Percentiles rank a stretch among this genome's conserved stretches.
Conservation (phyloP, 2,113 vertebrate species). For the Phalacrocorax brasilianus region DNA sequence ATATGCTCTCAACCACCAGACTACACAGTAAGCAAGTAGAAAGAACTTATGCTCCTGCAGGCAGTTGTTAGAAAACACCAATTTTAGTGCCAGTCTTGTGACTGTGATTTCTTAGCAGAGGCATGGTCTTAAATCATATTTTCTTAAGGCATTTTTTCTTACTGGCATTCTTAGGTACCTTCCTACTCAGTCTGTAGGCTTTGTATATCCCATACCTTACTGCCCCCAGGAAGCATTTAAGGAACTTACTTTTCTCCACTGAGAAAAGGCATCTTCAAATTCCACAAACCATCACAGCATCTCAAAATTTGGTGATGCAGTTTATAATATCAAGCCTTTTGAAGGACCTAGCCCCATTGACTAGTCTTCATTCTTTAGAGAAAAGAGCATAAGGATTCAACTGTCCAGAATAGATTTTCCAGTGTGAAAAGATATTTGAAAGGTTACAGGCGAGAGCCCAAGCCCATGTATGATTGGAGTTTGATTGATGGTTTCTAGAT, state of each 20-base stretch:
- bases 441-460: neutral
- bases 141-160: neutral
- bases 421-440: neutral
- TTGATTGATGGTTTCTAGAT: neutral
- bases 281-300: neutral
- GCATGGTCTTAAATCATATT: accelerated
- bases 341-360: neutral
- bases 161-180: neutral
- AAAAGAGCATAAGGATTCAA: neutral
- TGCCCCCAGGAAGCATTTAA: neutral
- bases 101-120: neutral
- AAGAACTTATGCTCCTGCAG: neutral
- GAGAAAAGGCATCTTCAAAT: neutral
- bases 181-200: neutral
- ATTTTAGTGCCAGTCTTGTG: neutral
- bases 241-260: neutral
- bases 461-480: neutral
- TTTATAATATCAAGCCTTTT: neutral
- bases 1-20: neutral
- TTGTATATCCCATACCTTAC: neutral
- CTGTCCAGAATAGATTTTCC: neutral
- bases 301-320: neutral
- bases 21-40: neutral
- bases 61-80: neutral
- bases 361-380: neutral